These are phyloP conservation scores for Xerus inauris DNA, from an alignment of 2,113 vertebrate species.

Conservation along the genomic window DNA sequence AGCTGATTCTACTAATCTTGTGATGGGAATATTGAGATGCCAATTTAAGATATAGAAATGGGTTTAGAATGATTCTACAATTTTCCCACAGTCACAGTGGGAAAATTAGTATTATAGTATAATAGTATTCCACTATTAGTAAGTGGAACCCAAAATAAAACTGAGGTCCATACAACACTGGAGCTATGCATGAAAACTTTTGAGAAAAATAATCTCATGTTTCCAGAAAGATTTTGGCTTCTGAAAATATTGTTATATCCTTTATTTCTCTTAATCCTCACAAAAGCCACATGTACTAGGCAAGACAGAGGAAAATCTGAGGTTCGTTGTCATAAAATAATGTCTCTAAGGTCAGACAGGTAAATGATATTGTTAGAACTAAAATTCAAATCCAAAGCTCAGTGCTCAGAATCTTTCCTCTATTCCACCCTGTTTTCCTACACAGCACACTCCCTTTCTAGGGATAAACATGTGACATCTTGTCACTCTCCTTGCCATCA, in stretches of 20 bases:
- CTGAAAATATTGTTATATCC: not conserved
- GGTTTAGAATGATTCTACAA: not conserved
- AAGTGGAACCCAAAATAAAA: not conserved
- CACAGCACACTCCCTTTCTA: not conserved
- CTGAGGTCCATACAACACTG: not conserved
- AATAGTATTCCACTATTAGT: too few relatives aligned
- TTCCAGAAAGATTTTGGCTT: not conserved
- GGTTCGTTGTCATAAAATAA: not conserved
- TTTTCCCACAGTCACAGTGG: not conserved
- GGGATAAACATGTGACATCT: not conserved
- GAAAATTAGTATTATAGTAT: too few relatives aligned
- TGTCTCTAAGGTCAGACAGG: not conserved
- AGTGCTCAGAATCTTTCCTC: not conserved
- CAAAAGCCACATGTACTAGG: not conserved
- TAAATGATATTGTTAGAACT: not conserved
- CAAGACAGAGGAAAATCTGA: not conserved
- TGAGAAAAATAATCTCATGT: not conserved
- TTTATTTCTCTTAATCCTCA: not conserved
- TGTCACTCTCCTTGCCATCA: not conserved
- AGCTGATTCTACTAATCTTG: not conserved
- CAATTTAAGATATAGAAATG: slow-evolving; percentile 3
- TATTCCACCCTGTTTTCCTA: not conserved
- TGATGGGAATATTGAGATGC: not conserved
- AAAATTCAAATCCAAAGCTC: slow-evolving; percentile 58
- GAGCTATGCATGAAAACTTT: not conserved